These are phyloP conservation scores for Drosophila oshimai DNA, from an alignment of 1,140 invertebrate genomes.

Conservation along the genomic window DNA sequence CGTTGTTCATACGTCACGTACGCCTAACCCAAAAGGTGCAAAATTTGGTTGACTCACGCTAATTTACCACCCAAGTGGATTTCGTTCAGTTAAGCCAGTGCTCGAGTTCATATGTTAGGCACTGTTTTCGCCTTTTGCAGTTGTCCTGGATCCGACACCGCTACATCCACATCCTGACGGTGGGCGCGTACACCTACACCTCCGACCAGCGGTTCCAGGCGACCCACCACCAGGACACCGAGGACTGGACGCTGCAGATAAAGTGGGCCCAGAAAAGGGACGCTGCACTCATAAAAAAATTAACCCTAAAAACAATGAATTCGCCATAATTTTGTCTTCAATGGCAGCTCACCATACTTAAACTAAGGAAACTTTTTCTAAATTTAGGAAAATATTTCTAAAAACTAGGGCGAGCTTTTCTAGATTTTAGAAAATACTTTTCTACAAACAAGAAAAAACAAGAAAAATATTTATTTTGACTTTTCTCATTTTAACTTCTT, in stretches of 20 bases:
- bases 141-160: constrained; percentile 93
- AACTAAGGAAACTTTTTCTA: too few species aligned
- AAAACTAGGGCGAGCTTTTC: too few species aligned
- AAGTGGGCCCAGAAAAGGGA: constrained; percentile 95
- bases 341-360: too few species aligned
- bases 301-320: too few species aligned
- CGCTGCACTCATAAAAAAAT: too few species aligned
- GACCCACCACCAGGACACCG: constrained; percentile 90
- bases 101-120: background rate
- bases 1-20: constrained; percentile 65
- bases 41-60: constrained; percentile 12
- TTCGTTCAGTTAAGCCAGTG: background rate
- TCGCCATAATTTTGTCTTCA: too few species aligned
- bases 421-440: too few species aligned
- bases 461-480: too few species aligned
- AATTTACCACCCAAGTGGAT: background rate
- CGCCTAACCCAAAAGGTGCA: constrained; percentile 16
- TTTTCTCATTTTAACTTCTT: too few species aligned
- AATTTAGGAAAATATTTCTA: too few species aligned
- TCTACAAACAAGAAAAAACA: too few species aligned
- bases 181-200: constrained; percentile 94
- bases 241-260: constrained; percentile 96
- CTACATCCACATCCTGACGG: constrained; percentile 94
- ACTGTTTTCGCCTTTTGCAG: constrained; percentile 70
- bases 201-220: too few species aligned